Conservation (phyloP, 2,888 invertebrate species). For the Tipula confusa region DNA sequence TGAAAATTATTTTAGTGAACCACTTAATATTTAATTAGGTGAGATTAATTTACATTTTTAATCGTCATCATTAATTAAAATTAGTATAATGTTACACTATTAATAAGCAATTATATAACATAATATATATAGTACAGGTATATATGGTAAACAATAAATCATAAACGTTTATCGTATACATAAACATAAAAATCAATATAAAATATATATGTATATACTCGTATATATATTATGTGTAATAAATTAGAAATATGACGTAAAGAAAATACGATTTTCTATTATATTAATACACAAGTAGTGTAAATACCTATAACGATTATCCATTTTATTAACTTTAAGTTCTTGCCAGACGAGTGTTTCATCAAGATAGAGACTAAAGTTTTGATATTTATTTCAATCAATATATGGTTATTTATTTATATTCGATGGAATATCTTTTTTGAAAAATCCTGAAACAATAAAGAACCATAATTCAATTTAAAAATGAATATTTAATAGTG, state of each 20-base stretch:
- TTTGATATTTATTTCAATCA: not conserved
- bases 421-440: not conserved
- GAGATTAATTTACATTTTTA: not conserved
- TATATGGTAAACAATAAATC: not conserved
- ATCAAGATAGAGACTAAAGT: not conserved
- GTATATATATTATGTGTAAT: not conserved
- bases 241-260: not conserved
- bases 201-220: not conserved
- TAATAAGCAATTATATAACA: not conserved
- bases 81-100: not conserved
- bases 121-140: no score
- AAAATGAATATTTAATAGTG: slow-evolving; percentile 33
- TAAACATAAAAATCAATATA: not conserved
- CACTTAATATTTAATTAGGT: not conserved
- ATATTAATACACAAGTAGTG: not conserved
- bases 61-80: slow-evolving; percentile 5
- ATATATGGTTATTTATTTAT: not conserved
- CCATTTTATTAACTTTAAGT: not conserved
- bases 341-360: not conserved
- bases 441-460: not conserved
- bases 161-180: not conserved
- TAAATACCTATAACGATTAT: not conserved
- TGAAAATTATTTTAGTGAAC: not conserved
- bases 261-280: not conserved
- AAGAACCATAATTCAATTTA: slow-evolving; percentile 33